Base-by-base conservation (phyloP, 2,888 invertebrate species). In the Acleris sparsana region DNA sequence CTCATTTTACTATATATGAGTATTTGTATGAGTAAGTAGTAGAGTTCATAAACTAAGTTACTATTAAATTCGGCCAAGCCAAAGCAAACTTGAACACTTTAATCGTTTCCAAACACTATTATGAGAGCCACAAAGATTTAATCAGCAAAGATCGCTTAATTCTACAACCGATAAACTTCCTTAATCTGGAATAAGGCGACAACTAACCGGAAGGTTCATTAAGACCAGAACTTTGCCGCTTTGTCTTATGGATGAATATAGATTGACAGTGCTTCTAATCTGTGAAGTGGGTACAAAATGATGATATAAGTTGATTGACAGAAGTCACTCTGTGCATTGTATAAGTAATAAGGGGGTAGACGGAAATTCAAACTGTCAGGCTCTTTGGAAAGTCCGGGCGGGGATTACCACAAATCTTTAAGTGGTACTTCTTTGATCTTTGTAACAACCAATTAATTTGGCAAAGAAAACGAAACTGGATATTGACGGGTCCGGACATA, bases 361-460 rank as follows among this genome's bases (percentile, higher is more conserved):
- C 74, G 73, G 73, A 80, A 88, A 87, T 85, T 88, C 86, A 83
- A 88, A 85, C 85, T 87, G 89, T 86, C 85, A 85, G 81, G 70
- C 80, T 85, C 80, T 85, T 87, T 83, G 82, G 80, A 73, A 82
- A 85, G 80, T 86, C 84, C 75, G 83, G 77, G 79, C 73, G 75
- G 73, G 84, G 84, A 84, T 88, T 86, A 84, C 78, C 80, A 73
- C 75, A 78, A 81, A 84, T 87, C 78, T 76, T 77, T 80, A 86
- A 84, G 84, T 81, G 79, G 74, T 76, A 79, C 75, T 76, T 79
- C 88, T 89, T 89, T 88, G 89, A 90, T 91, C 88, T 86, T 86
- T 81, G 85, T 83, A 85, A 86, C 84, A 82, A 84, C 86, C 88
- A 87, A 89, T 89, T 89, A 88, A 89, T 88, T 85, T 84, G 82